Conservation (phyloP, 2,888 invertebrate genomes). For the Malachius bipustulatus region DNA sequence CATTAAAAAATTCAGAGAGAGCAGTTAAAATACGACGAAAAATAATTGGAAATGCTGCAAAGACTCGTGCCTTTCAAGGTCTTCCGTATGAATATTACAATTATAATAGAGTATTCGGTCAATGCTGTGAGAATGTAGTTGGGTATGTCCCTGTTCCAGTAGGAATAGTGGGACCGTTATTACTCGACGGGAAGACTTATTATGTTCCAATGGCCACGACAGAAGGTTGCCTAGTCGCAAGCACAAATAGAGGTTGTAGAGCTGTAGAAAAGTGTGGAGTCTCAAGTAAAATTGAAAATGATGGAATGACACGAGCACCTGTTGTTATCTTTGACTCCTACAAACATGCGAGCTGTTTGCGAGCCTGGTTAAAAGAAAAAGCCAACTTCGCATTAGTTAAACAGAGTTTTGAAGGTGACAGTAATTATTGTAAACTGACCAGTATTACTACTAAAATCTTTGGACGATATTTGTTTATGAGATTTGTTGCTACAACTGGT, state of each 20-base stretch:
- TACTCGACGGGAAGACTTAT: constrained; percentile 65
- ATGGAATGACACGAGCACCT: constrained; percentile 95
- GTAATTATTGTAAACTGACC: constrained; percentile 74
- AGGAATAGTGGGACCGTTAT: constrained; percentile 86
- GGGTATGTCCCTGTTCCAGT: constrained; percentile 92
- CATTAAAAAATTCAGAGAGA: constrained; percentile 64
- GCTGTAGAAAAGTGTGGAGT: constrained; percentile 74
- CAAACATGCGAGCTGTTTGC: constrained; percentile 58
- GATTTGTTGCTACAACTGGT: constrained; percentile 53
- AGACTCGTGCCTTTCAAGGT: constrained; percentile 43
- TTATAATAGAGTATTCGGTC: constrained; percentile 68
- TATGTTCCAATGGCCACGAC: constrained; percentile 97
- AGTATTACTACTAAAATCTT: constrained; percentile 71
- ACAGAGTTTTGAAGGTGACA: constrained; percentile 77
- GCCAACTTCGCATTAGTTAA: constrained; percentile 70
- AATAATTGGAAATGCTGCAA: constrained; percentile 46
- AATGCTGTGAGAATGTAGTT: constrained; percentile 95
- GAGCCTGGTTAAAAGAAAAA: constrained; percentile 66
- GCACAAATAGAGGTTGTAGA: constrained; percentile 85
- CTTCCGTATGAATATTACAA: constrained; percentile 78
- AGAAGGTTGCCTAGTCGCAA: constrained; percentile 93
- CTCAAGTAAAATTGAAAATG: constrained; percentile 67
- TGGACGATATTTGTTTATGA: constrained; percentile 72
- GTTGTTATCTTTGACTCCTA: constrained; percentile 76
- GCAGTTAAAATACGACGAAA: constrained; percentile 73